Evolutionary conservation across 2,797 vertebrate species (phyloP), one percentile per base, ranked within the genome.

Genomic region (Clarias pachynema): DNA sequence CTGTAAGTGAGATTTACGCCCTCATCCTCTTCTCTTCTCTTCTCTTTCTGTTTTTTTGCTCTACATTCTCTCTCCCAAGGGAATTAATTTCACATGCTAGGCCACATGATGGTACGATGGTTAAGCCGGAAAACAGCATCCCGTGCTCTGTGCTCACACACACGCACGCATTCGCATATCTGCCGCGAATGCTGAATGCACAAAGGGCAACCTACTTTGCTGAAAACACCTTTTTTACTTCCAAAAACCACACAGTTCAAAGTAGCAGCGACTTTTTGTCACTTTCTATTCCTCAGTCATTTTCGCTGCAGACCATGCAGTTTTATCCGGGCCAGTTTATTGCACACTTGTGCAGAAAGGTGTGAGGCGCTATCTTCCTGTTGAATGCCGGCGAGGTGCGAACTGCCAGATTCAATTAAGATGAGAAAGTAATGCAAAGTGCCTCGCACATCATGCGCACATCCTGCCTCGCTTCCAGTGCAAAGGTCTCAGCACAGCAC

Each of bases 1-100:
- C 92, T 60, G 95, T 95, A 87, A 94, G 95, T 60, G 83, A 74
- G 49, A 82, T 85, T 85, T 68, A 79, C 73, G 16, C 22, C 37
- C 66, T 44, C 34, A 74, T 9, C 75, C 0, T 68, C 60, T 53
- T 63, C 16, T 44, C 26, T 40, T 74, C 16, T 56, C 84, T 53
- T 81, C 29, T 68, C 15, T 66, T 75, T 75, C 69, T 73, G 16
- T 56, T 59, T 81, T 12, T 69, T 60, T 26, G 15, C 62, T 69
- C 20, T 68, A 66, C 37, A n/a, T 79, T 69, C 10, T 65, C 37
- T 15, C 37, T 86, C 73, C 65, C 56, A 5, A 68, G 63, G 66
- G 69, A 74, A 62, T 83, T 73, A 62, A 78, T 62, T 65, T 86
- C 82, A 86, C 85, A 83, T 72, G 85, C 49, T 77, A 53, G 26